Evolutionary conservation across 2,113 vertebrate species (phyloP).

Genomic region (Globicephala melas): DNA sequence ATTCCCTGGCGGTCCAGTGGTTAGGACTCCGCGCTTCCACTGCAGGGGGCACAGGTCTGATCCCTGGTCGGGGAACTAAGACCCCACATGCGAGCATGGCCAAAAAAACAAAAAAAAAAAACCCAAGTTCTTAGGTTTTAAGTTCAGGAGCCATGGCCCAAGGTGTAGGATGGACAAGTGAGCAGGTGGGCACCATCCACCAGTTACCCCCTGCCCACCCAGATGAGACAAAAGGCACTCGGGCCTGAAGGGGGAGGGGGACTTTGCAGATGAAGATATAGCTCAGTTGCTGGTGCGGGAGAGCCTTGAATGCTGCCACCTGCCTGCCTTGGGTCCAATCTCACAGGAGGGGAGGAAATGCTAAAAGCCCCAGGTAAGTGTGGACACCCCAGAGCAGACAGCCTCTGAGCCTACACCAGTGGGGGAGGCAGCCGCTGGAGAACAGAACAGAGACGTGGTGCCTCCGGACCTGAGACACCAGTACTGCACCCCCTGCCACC

Average conservation of each 20-base stretch:
- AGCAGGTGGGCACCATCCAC: background rate
- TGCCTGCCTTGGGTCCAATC: background rate
- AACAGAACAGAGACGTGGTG: background rate
- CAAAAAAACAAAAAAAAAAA: background rate
- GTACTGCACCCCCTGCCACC: background rate
- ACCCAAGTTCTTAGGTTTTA: background rate
- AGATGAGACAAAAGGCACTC: background rate
- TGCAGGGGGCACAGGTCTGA: background rate
- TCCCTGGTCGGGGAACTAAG: background rate
- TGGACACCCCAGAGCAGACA: background rate
- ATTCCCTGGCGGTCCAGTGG: background rate
- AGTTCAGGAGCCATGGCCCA: background rate
- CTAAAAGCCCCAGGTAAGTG: background rate
- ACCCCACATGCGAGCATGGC: background rate
- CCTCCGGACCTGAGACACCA: background rate
- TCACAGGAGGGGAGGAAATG: background rate
- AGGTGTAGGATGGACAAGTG: background rate
- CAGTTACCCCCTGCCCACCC: background rate
- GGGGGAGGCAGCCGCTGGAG: background rate
- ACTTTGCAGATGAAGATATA: background rate
- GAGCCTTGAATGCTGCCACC: background rate
- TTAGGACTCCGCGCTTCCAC: background rate
- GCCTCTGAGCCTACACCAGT: background rate
- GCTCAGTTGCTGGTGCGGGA: background rate
- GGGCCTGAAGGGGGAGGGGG: background rate